phyloP scores from a whole-genome alignment of 2,113 vertebrate genomes.

The Pterocles burchelli region DNA sequence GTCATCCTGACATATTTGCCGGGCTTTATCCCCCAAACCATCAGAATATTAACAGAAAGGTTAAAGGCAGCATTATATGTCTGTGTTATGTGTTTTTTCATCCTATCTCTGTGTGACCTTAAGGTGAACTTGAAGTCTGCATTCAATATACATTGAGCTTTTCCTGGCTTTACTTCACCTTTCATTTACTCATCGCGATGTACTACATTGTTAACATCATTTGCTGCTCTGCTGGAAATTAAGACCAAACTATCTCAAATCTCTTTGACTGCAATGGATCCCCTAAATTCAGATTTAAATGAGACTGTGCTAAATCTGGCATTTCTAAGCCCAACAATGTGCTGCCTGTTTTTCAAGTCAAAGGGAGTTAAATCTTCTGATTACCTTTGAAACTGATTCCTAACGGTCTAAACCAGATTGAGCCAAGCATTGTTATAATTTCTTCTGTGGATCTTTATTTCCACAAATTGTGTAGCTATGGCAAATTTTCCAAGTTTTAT shows the following conservation, averaged over 20 bases:
- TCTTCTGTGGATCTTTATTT: neutral
- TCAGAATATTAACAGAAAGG: conserved; percentile 18
- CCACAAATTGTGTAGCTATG: neutral
- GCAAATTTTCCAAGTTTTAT: neutral
- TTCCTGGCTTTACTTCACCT: conserved; percentile 8
- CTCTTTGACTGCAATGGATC: neutral
- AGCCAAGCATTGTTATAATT: neutral
- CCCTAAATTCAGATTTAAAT: neutral
- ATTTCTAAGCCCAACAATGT: neutral
- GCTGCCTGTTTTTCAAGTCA: neutral
- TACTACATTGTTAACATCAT: neutral
- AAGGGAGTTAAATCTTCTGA: neutral
- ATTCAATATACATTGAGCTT: neutral
- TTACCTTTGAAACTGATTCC: neutral
- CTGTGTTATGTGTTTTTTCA: neutral
- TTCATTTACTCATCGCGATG: neutral
- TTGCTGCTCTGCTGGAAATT: neutral
- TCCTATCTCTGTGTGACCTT: conserved; percentile 6
- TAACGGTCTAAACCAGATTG: neutral
- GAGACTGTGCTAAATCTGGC: neutral
- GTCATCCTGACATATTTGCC: neutral
- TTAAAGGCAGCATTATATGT: neutral
- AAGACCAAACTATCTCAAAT: neutral
- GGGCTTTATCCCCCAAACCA: neutral
- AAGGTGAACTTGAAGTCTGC: neutral